Evolutionary conservation across 2,113 vertebrate genomes (phyloP), one percentile per base, ranked within the genome.

Genomic region (Chlamydotis undulata): DNA sequence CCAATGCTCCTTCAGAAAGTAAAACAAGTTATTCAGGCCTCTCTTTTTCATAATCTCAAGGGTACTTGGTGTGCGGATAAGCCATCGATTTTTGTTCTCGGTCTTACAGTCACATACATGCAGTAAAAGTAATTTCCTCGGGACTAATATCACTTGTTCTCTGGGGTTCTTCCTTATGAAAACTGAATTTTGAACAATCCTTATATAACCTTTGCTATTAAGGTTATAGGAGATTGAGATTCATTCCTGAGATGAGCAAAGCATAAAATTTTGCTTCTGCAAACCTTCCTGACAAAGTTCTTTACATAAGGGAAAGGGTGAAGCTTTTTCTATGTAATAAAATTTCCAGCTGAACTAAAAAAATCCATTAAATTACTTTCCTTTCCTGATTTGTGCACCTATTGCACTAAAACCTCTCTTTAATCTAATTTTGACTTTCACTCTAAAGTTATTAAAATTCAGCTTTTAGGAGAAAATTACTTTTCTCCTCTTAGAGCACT

Each of bases 71-170:
- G 89, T 85, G 64, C 17, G 10, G 95, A 87, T 87, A 87, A 92
- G 84, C 47, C 91, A 96, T 96, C 1, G 94, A 96, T 96, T 97
- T 97, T 96, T 95, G 81, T 88, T 96, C 93, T 96, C 89, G 83
- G 87, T 83, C 81, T 94, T 96, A 89, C 65, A 89, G 89, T 80
- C 95, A 94, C 94, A 97, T 82, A 95, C 57, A 73, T 74, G 93
- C 87, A 94, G 93, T 96, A 95, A 93, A 96, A 95, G 81, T 94
- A 91, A 97, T 97, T 96, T 96, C 91, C 95, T 94, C 5, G 52
- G 95, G 96, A 94, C 89, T 94, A 91, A 94, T 95, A 85, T 89
- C 45, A 74, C 91, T 94, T 96, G 87, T 94, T 96, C 93, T 95
- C 96, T 41, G 19, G 91, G 81, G 91, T 37, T 94, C 95, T 94